Evolutionary conservation across 2,888 invertebrate genomes (phyloP).

Genomic region (Caenorhabditis wallacei): DNA sequence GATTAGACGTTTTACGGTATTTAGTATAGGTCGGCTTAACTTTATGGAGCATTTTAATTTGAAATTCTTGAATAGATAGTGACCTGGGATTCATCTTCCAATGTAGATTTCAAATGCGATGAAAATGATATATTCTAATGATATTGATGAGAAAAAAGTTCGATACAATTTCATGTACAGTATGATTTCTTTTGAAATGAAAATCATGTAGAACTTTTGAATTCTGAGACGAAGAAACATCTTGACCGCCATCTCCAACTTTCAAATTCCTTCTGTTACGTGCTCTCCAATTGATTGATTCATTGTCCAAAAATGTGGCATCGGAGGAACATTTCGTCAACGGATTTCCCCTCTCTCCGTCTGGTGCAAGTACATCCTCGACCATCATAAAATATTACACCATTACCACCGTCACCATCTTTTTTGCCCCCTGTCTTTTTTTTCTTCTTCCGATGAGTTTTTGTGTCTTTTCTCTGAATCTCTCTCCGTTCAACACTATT

Average conservation of each 20-base stretch:
- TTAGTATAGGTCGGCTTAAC: too few relatives aligned
- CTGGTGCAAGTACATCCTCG: conserved; percentile 13
- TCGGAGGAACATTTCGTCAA: neutral
- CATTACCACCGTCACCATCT: conserved; percentile 1
- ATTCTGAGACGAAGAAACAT: too few relatives aligned
- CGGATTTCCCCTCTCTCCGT: conserved; percentile 2
- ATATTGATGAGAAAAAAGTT: too few relatives aligned
- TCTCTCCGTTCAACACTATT: conserved; percentile 16
- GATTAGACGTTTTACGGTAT: too few relatives aligned
- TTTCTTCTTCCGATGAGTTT: conserved; percentile 9
- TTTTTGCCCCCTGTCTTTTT: conserved; percentile 13
- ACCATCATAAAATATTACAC: conserved; percentile 54
- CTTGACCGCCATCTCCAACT: neutral
- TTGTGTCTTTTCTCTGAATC: conserved; percentile 17
- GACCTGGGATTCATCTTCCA: too few relatives aligned
- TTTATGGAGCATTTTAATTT: too few relatives aligned
- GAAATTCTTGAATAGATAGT: too few relatives aligned
- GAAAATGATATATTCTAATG: too few relatives aligned
- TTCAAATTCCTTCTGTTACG: neutral
- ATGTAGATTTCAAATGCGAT: too few relatives aligned
- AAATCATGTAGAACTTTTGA: too few relatives aligned
- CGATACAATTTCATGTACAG: too few relatives aligned
- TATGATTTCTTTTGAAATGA: too few relatives aligned
- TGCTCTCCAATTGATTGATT: conserved; percentile 10
- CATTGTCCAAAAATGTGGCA: neutral